Conservation (phyloP, 2,888 invertebrate species). For the Epirrhoe alternata region DNA sequence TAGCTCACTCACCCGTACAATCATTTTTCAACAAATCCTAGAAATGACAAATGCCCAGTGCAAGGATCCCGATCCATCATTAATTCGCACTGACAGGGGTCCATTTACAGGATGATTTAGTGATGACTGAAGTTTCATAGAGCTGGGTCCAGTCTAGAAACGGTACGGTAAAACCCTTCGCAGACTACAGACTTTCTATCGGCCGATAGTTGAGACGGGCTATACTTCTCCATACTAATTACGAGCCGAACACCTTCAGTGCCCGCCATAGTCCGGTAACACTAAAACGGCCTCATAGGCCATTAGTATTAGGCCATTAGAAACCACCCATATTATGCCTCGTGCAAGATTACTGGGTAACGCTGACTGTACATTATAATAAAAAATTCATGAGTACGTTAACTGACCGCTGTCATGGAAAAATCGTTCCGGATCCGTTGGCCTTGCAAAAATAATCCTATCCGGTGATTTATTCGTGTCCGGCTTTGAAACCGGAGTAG, state of each 20-base stretch:
- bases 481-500: conserved; percentile 32
- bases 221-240: no score
- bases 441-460: background rate
- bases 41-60: conserved; percentile 41
- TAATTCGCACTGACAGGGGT: conserved; percentile 54
- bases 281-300: no score
- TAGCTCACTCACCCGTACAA: conserved; percentile 21
- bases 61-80: conserved; percentile 50
- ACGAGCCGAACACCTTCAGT: no score
- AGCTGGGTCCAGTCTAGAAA: background rate
- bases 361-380: no score
- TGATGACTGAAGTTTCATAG: background rate
- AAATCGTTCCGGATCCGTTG: background rate
- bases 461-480: conserved; percentile 46
- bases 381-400: no score
- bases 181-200: no score
- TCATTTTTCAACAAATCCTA: conserved; percentile 42
- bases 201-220: no score
- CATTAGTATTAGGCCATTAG: no score
- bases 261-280: no score
- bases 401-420: background rate
- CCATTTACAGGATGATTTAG: conserved; percentile 34
- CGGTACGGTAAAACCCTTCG: no score
- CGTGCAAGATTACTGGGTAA: no score
- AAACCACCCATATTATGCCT: no score